Conservation (phyloP, 2,888 invertebrate genomes). For the Polydesmus complanatus region DNA sequence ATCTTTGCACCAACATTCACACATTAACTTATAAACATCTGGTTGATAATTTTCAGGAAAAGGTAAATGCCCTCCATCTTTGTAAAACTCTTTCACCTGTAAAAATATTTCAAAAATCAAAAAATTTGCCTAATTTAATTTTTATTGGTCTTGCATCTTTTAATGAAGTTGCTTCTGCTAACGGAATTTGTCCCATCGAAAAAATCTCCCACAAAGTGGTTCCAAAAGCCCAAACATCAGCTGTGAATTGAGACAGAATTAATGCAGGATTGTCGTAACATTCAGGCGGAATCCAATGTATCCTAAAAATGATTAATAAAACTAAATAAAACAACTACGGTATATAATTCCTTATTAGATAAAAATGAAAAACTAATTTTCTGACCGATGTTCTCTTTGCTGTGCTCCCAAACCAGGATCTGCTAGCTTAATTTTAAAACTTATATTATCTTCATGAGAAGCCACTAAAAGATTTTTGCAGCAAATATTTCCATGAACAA, state of each 20-base stretch:
- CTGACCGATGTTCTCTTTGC: slow-evolving; percentile 39
- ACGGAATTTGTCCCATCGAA: slow-evolving; percentile 49
- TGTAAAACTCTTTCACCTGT: slow-evolving; percentile 37
- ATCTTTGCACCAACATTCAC: slow-evolving; percentile 65
- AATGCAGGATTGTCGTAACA: slow-evolving; percentile 39
- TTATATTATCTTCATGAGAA: slow-evolving; percentile 49
- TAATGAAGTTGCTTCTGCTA: slow-evolving; percentile 26
- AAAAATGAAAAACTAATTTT: background rate
- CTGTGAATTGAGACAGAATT: slow-evolving; percentile 33
- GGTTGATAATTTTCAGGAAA: slow-evolving; percentile 50
- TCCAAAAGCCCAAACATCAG: slow-evolving; percentile 83
- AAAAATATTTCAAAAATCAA: slow-evolving; percentile 1
- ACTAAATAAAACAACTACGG: slow-evolving; percentile 2
- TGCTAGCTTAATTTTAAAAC: slow-evolving; percentile 61
- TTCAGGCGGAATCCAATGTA: slow-evolving; percentile 83
- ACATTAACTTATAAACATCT: slow-evolving; percentile 60
- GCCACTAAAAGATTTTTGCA: slow-evolving; percentile 69
- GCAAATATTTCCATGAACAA: slow-evolving; percentile 72
- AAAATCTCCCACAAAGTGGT: slow-evolving; percentile 90
- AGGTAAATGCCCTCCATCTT: slow-evolving; percentile 51
- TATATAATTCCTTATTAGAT: background rate
- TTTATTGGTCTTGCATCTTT: no score
- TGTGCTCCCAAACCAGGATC: slow-evolving; percentile 62
- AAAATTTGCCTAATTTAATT: no score
- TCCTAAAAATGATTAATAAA: slow-evolving; percentile 37